Percentiles rank a stretch among this genome's conserved stretches.
Conservation (phyloP, 37 sponge, comb jelly and placozoan species). For the Chondrosia reniformis region DNA sequence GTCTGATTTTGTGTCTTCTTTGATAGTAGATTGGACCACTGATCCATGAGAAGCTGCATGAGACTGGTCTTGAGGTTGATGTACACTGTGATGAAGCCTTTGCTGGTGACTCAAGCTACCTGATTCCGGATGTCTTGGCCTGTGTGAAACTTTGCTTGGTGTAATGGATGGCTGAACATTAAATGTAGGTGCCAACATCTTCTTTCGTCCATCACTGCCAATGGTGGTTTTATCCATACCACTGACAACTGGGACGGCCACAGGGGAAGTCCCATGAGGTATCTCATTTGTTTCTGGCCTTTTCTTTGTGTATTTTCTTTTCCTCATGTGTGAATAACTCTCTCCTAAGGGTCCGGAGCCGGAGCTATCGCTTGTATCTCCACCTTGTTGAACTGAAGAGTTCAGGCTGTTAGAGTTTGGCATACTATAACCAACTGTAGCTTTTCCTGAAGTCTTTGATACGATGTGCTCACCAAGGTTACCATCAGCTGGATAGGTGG, state of each 20-base stretch:
- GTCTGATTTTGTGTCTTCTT: no score
- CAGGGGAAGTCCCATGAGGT: not conserved
- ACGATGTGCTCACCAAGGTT: not conserved
- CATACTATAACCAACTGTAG: constrained; percentile 33
- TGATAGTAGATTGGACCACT: no score
- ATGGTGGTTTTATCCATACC: not conserved
- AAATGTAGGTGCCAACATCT: not conserved
- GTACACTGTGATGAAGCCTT: no score
- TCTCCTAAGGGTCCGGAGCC: constrained; percentile 63
- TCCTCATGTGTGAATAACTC: not conserved
- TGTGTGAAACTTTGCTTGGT: no score
- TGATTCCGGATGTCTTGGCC: not conserved
- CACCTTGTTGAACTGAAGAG: constrained; percentile 8
- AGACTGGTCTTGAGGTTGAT: no score
- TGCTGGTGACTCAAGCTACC: no score
- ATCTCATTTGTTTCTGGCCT: not conserved
- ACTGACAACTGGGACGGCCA: not conserved
- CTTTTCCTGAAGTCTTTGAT: constrained; percentile 1
- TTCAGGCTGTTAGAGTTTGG: not conserved
- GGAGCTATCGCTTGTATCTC: constrained; percentile 75
- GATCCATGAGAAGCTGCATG: no score
- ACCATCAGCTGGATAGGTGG: not conserved
- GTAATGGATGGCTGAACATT: not conserved
- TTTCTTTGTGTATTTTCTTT: constrained; percentile 3
- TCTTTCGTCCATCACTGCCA: not conserved